Percentiles rank a stretch among this genome's conserved stretches.
phyloP scores from a whole-genome alignment of 2,797 vertebrate species.

The Borostomias antarcticus region DNA sequence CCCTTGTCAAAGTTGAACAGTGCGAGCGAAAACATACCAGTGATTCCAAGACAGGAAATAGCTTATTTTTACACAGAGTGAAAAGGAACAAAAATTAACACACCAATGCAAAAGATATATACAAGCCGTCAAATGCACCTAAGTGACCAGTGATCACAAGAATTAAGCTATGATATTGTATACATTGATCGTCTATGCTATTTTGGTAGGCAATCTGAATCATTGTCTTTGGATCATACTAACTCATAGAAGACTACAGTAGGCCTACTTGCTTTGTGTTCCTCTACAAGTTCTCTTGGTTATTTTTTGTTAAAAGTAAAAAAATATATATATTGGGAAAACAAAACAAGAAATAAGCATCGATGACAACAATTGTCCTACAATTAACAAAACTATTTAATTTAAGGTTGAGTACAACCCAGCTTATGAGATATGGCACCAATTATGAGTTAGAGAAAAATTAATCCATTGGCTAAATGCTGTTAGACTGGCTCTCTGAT shows the following conservation, averaged over 20 bases:
- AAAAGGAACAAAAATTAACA: slow-evolving; percentile 28
- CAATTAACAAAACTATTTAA: slow-evolving; percentile 26
- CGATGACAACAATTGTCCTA: slow-evolving; percentile 24
- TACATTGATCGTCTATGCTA: slow-evolving; percentile 23
- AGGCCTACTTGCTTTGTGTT: slow-evolving; percentile 25
- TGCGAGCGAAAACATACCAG: slow-evolving; percentile 54
- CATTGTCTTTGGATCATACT: slow-evolving; percentile 57
- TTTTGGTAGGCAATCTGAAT: slow-evolving; percentile 53
- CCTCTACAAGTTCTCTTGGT: slow-evolving; percentile 41
- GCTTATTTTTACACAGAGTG: slow-evolving; percentile 64
- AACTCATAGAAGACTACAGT: slow-evolving; percentile 34
- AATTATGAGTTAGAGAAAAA: slow-evolving; percentile 32
- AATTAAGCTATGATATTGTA: slow-evolving; percentile 20
- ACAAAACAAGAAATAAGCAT: slow-evolving; percentile 1
- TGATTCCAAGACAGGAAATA: slow-evolving; percentile 58
- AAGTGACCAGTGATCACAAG: slow-evolving; percentile 44
- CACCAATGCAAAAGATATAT: slow-evolving; percentile 36
- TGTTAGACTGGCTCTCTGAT: slow-evolving; percentile 31
- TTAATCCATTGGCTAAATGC: neutral
- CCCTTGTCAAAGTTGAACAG: slow-evolving; percentile 36
- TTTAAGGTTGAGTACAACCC: slow-evolving; percentile 18
- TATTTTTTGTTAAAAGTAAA: slow-evolving; percentile 51
- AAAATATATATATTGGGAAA: neutral
- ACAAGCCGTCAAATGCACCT: slow-evolving; percentile 33
- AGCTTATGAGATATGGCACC: slow-evolving; percentile 48